Base-by-base conservation (phyloP, 1,140 invertebrate genomes). In the Trissolcus basalis region DNA sequence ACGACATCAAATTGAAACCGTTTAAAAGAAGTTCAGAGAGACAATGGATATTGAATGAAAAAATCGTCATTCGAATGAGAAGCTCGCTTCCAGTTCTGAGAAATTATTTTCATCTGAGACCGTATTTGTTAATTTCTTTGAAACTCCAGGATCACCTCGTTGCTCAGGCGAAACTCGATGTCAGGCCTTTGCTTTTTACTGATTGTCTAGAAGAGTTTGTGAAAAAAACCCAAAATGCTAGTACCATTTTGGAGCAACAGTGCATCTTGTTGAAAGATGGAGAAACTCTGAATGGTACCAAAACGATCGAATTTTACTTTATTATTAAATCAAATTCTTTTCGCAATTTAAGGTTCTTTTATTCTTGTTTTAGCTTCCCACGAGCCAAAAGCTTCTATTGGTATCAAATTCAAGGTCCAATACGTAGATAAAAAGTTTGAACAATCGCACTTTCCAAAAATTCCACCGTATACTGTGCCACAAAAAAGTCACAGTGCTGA, bases 1-100 rank as follows among this genome's bases (percentile, higher is more conserved):
- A 81, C 45, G 71, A 85, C 55, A 60, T 88, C 8, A 69, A 63
- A 55, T 70, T 85, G 16, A 86, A 84, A 69, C 53, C 83, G 0
- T 80, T 87, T 14, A 81, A 78, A 43, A 79, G 55, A 53, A 73
- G 69, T 11, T 74, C 61, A 32, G 78, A 71, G 13, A 77, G 71
- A 16, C 65, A 50, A 14, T 75, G 77, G 70, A 35, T 69, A 4
- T 45, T 86, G 0, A 82, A 87, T 80, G 85, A 88, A 64, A 88
- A 86, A 80, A 81, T 84, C 10, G 50, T 82, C 7, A 78, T 88
- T 15, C 80, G 78, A 67, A 84, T 88, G 60, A 81, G 83, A 81
- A 88, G 82, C 63, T 87, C 85, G 3, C 72, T 85, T 9, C 43
- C 45, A 36, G 64, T 82, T 8, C 78, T 88, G 12, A 81, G 77